phyloP scores from a whole-genome alignment of 2,113 vertebrate species.

The Acrocephalus arundinaceus region DNA sequence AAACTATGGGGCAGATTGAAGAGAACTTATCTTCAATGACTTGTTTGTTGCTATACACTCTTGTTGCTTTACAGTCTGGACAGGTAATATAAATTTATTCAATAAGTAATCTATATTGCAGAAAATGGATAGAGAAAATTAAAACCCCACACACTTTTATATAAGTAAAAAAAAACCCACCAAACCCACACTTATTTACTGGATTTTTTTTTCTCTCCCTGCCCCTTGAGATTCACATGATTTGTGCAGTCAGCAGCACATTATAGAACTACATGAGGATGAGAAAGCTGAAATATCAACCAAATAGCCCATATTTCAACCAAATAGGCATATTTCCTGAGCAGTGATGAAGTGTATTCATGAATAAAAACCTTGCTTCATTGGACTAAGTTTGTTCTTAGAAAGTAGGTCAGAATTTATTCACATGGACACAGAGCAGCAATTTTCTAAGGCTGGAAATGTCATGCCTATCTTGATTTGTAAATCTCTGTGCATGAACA shows the following conservation, averaged over 20 bases:
- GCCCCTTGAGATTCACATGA: neutral
- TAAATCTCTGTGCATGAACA: constrained; percentile 36
- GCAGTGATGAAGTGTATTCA: constrained; percentile 34
- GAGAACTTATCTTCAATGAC: neutral
- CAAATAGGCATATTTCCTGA: constrained; percentile 23
- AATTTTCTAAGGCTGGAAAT: constrained; percentile 65
- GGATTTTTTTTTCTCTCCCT: neutral
- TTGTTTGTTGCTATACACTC: neutral
- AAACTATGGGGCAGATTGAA: neutral
- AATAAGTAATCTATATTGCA: neutral
- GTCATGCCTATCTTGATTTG: constrained; percentile 58
- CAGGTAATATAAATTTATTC: neutral
- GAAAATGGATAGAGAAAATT: neutral
- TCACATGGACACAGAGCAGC: constrained; percentile 49
- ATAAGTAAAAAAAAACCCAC: neutral
- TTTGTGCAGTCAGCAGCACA: neutral
- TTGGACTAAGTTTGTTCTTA: constrained; percentile 56
- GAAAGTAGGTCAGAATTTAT: constrained; percentile 63
- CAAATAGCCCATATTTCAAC: neutral
- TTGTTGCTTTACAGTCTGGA: neutral
- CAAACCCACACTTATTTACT: neutral
- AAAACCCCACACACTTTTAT: neutral
- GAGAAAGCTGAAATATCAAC: constrained; percentile 45
- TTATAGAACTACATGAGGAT: constrained; percentile 8
- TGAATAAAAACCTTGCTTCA: constrained; percentile 59